phyloP scores from a whole-genome alignment of 1,140 invertebrate species.

The Phymastichus coffea region DNA sequence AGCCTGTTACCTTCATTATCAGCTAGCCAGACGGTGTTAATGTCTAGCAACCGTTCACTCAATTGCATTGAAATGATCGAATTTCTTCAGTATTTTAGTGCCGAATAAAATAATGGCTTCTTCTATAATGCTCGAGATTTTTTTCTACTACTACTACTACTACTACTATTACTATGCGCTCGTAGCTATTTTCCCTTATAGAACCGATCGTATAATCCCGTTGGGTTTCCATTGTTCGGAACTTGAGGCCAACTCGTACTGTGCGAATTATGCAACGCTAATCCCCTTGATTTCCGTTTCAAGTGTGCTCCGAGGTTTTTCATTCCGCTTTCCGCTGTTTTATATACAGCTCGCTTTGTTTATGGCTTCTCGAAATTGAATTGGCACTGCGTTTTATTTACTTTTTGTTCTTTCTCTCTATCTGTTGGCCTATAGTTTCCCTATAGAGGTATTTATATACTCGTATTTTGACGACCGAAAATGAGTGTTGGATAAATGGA shows the following conservation, averaged over 20 bases:
- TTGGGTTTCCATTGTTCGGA: neutral
- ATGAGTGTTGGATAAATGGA: too few species aligned
- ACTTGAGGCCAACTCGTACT: neutral
- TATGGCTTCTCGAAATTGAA: slow-evolving; percentile 1
- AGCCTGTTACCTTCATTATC: too few species aligned
- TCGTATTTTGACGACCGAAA: too few species aligned
- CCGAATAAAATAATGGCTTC: neutral
- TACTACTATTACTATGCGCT: too few species aligned
- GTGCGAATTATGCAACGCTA: neutral
- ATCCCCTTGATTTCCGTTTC: neutral
- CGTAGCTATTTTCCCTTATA: neutral
- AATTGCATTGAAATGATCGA: too few species aligned
- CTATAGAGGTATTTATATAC: too few species aligned
- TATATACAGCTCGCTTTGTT: slow-evolving; percentile 2
- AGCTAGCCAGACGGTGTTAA: too few species aligned
- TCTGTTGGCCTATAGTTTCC: too few species aligned
- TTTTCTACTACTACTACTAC: neutral
- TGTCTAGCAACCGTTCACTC: too few species aligned
- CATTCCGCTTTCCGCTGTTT: neutral
- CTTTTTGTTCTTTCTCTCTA: neutral
- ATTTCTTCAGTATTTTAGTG: too few species aligned
- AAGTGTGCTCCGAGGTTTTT: neutral
- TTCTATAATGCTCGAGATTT: neutral
- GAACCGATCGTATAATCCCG: neutral
- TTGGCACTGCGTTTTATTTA: neutral